Evolutionary conservation across 2,888 invertebrate species (phyloP).

Genomic region (Ceratothoa steindachneri): DNA sequence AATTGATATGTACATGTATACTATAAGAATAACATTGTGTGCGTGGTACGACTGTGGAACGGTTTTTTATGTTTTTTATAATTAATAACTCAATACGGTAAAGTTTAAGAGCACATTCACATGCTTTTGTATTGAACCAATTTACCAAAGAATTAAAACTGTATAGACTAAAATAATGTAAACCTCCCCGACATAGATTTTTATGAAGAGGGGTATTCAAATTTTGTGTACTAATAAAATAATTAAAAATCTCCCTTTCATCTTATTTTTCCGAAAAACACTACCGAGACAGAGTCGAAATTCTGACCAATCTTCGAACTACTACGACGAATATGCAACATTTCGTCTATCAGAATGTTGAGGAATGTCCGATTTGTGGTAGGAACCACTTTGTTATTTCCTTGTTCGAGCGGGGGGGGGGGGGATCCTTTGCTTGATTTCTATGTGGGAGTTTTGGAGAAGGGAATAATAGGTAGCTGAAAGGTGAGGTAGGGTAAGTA

Average conservation of each 20-base stretch:
- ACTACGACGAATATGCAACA: too few relatives aligned
- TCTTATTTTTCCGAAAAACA: too few relatives aligned
- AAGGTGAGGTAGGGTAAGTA: too few relatives aligned
- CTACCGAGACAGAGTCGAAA: too few relatives aligned
- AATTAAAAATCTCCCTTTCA: conserved; percentile 23
- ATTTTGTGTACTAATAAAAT: conserved; percentile 48
- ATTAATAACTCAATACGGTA: conserved; percentile 43
- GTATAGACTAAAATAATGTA: conserved; percentile 47
- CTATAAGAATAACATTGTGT: conserved; percentile 26
- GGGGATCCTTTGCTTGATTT: too few relatives aligned
- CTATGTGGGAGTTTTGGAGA: too few relatives aligned
- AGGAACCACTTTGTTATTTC: neutral
- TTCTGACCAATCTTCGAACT: too few relatives aligned
- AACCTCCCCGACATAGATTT: conserved; percentile 48
- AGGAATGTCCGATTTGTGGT: too few relatives aligned
- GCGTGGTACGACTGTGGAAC: conserved; percentile 45
- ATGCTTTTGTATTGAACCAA: conserved; percentile 48
- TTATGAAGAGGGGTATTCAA: conserved; percentile 47
- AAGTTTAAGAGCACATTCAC: conserved; percentile 44
- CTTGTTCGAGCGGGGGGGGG: too few relatives aligned
- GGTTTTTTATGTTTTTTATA: conserved; percentile 44
- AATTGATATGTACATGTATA: neutral
- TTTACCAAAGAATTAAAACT: conserved; percentile 44
- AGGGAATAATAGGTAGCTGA: too few relatives aligned
- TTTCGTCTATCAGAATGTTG: too few relatives aligned